Conservation (phyloP, 2,888 invertebrate species). For the Pollenia griseotomentosa region DNA sequence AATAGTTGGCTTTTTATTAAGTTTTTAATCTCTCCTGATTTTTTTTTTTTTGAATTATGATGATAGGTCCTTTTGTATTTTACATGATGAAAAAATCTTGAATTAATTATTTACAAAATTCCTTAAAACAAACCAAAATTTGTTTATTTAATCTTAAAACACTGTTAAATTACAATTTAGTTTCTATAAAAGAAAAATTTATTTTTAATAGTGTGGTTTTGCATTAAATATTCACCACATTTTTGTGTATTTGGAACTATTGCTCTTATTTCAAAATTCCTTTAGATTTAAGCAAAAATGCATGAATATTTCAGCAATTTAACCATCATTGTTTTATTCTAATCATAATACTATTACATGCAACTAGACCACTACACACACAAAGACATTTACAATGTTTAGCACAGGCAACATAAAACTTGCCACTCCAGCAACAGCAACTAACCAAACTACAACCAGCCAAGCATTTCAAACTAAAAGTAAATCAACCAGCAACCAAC, state of each 20-base stretch:
- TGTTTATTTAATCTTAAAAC: not conserved
- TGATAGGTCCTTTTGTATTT: too few relatives aligned
- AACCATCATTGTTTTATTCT: slow-evolving; percentile 60
- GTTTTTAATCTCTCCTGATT: not conserved
- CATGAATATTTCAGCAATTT: slow-evolving; percentile 70
- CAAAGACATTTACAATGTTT: slow-evolving; percentile 23
- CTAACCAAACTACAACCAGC: slow-evolving; percentile 19
- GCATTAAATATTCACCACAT: slow-evolving; percentile 41
- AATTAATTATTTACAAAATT: not conserved
- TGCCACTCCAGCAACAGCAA: not conserved
- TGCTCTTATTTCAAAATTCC: slow-evolving; percentile 13
- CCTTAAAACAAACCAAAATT: not conserved
- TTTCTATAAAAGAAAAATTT: not conserved
- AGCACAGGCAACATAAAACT: not conserved
- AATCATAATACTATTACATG: slow-evolving; percentile 60
- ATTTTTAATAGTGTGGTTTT: slow-evolving; percentile 10
- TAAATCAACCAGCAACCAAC: slow-evolving; percentile 33
- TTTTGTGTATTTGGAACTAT: slow-evolving; percentile 10
- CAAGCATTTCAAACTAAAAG: not conserved
- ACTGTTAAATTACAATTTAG: slow-evolving; percentile 21
- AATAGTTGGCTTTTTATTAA: not conserved
- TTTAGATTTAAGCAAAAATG: slow-evolving; percentile 26
- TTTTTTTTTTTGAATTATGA: too few relatives aligned
- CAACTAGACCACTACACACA: slow-evolving; percentile 38
- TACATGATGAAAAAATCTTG: too few relatives aligned